phyloP scores from a whole-genome alignment of 92 coral and sea anemone species.

The Palythoa caribaeorum region DNA sequence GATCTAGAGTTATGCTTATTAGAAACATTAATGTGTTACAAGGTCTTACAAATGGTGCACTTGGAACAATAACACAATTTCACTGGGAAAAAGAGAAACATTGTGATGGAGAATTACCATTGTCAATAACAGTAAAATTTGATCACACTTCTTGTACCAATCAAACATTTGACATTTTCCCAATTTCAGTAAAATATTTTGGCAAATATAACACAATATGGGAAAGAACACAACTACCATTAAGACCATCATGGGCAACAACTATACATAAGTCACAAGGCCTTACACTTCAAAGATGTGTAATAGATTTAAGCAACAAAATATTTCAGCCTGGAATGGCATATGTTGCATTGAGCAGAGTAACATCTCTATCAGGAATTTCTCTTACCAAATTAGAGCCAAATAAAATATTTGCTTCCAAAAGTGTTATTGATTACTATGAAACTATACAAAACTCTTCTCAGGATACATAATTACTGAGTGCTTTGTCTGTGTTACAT shows the following conservation, averaged over 20 bases:
- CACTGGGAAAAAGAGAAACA: not conserved
- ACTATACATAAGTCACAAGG: constrained; percentile 9
- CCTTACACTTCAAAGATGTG: constrained; percentile 40
- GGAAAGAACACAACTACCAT: constrained; percentile 69
- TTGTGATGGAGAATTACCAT: not conserved
- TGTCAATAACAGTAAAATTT: not conserved
- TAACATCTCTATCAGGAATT: constrained; percentile 45
- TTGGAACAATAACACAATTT: constrained; percentile 40
- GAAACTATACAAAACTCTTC: constrained; percentile 3
- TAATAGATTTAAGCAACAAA: not conserved
- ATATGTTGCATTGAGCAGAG: constrained; percentile 64
- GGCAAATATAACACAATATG: constrained; percentile 17
- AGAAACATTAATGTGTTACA: constrained; percentile 44
- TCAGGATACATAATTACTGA: not conserved
- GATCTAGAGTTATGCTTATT: constrained; percentile 59
- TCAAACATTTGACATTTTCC: not conserved
- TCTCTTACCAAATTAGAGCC: constrained; percentile 54
- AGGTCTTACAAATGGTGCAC: constrained; percentile 73
- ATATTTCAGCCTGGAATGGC: constrained; percentile 62
- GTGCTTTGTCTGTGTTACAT: not conserved
- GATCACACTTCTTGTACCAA: not conserved
- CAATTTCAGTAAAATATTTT: constrained; percentile 9
- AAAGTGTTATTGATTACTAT: constrained; percentile 25
- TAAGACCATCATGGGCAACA: constrained; percentile 55
- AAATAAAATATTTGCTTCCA: constrained; percentile 39